Evolutionary conservation across 2,113 vertebrate genomes (phyloP), one percentile per base, ranked within the genome.

Genomic region (Anguilla japonica): DNA sequence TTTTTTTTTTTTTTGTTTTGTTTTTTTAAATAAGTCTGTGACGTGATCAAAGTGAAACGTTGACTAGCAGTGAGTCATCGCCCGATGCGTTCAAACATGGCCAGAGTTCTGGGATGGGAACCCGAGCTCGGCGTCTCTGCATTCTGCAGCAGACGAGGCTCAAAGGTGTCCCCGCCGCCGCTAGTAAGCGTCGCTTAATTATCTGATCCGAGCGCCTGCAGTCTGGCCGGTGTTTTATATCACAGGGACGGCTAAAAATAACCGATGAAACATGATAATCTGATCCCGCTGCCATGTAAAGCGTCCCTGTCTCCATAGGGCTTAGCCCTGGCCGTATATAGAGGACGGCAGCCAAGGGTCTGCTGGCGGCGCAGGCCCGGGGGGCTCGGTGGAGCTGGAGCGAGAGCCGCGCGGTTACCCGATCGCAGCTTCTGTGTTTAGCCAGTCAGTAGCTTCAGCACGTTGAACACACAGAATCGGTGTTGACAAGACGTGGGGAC

Each of bases 181-280:
- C 88, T 78, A 87, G 80, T 87, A 83, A 87, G 39, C 81, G 63
- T 63, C 84, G 87, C 88, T 89, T 88, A 86, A 87, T 89, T 88
- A 88, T 84, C 71, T 40, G 41, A 79, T 82, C 84, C 79, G 86
- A 88, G 87, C 79, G 43, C 83, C 60, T 79, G 18, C 57, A 79
- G 40, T 79, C 82, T 60, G 60, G 50, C 63, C 79, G 46, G 63
- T 60, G 87, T 83, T 89, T 89, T 83, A 86, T 86, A 83, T 86
- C 82, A 86, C 87, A 6, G 13, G 56, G 7, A n/a, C 75, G 3
- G 63, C 86, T 88, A 87, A 86, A 90, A 90, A 90, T 88, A 91
- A 81, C 39, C 40, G 53, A 83, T 87, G 88, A 90, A 85, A 89
- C 56, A 86, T 79, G 86, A 89, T 87, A 39, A 85, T 87, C 79